Percentiles rank a stretch among this genome's conserved stretches.
Evolutionary conservation across 2,797 vertebrate species (phyloP).

Genomic region (Premnoplex brunnescens): DNA sequence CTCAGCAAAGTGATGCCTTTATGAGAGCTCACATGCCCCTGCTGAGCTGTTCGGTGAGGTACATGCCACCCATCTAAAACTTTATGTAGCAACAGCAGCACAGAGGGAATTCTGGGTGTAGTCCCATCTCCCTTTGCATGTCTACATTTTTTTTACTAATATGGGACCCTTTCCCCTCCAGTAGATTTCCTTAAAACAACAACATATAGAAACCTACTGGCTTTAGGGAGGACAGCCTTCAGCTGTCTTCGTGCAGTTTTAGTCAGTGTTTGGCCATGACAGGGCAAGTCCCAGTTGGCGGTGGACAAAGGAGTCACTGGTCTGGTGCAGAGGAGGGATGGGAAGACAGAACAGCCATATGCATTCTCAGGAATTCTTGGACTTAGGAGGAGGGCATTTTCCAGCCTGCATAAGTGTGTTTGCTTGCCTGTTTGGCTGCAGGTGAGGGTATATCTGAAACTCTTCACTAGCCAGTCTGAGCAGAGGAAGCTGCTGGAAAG

Average conservation of each 20-base stretch:
- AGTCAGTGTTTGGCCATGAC: not conserved
- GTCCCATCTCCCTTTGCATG: not conserved
- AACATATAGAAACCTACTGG: not conserved
- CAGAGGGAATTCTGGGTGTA: not conserved
- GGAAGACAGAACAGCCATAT: not conserved
- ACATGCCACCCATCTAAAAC: not conserved
- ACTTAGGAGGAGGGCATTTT: not conserved
- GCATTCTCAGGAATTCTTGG: not conserved
- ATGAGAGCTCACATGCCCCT: not conserved
- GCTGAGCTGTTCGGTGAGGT: not conserved
- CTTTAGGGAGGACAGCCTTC: not conserved
- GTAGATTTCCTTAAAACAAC: not conserved
- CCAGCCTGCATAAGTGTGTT: not conserved
- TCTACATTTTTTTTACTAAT: not conserved
- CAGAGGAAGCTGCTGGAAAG: not conserved
- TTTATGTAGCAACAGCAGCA: not conserved
- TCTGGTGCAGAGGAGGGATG: not conserved
- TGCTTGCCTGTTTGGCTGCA: not conserved
- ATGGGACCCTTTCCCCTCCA: not conserved
- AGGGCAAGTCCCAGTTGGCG: not conserved
- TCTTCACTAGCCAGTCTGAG: not conserved
- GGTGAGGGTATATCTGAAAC: not conserved
- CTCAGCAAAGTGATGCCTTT: not conserved
- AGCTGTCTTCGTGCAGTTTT: not conserved
- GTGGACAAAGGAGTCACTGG: not conserved